Conservation (phyloP, 2,797 vertebrate genomes). For the Sebastes reedi region DNA sequence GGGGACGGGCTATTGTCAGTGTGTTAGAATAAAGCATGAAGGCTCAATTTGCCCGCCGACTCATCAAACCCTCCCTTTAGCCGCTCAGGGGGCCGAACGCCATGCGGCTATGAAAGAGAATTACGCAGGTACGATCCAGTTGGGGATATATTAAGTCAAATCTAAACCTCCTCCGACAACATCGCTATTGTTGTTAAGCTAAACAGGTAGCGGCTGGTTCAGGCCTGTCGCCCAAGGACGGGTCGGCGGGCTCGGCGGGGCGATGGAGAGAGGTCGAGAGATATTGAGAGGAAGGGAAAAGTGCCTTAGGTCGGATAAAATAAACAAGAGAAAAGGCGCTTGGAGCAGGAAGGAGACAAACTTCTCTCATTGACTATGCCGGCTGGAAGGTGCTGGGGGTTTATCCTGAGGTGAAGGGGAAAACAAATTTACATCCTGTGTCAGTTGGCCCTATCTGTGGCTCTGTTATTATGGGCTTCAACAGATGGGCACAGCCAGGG, state of each 20-base stretch:
- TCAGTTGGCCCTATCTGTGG: slow-evolving; percentile 80
- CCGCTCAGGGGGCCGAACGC: slow-evolving; percentile 69
- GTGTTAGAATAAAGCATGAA: slow-evolving; percentile 85
- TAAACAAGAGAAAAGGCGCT: slow-evolving; percentile 89
- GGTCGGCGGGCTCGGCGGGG: slow-evolving; percentile 83
- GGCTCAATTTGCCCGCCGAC: slow-evolving; percentile 85
- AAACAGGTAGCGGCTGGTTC: slow-evolving; percentile 85
- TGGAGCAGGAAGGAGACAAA: slow-evolving; percentile 72
- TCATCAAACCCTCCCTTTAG: slow-evolving; percentile 76
- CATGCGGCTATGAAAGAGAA: slow-evolving; percentile 89
- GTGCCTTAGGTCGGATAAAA: slow-evolving; percentile 95
- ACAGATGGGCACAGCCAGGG: slow-evolving; percentile 30
- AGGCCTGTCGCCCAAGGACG: slow-evolving; percentile 90
- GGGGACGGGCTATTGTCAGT: slow-evolving; percentile 62
- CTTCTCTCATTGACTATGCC: slow-evolving; percentile 90
- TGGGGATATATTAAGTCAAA: slow-evolving; percentile 95
- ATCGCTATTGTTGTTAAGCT: slow-evolving; percentile 84
- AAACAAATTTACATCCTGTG: slow-evolving; percentile 86
- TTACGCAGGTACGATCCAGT: slow-evolving; percentile 88
- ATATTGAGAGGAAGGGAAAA: slow-evolving; percentile 85
- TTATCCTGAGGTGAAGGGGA: slow-evolving; percentile 83
- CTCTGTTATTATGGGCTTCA: slow-evolving; percentile 37
- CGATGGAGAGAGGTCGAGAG: slow-evolving; percentile 60
- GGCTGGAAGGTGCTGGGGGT: slow-evolving; percentile 88
- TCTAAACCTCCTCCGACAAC: slow-evolving; percentile 81